These are phyloP conservation scores for Archilochus colubris DNA, from an alignment of 2,113 vertebrate genomes.

Conservation along the genomic window DNA sequence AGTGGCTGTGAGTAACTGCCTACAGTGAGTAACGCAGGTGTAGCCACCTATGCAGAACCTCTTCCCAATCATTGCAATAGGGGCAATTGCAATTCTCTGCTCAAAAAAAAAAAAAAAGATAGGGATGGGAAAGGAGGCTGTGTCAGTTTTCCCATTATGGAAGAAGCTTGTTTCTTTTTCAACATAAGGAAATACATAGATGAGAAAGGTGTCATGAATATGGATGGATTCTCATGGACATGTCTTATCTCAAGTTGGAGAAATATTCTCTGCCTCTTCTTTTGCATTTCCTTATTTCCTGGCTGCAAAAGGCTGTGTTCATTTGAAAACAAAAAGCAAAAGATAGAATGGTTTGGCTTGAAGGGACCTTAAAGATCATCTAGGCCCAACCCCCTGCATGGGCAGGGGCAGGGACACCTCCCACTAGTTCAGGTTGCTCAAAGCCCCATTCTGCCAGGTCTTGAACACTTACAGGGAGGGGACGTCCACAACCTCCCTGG, in stretches of 20 bases:
- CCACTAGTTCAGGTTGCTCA: no score
- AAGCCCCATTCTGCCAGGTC: no score
- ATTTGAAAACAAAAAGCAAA: neutral
- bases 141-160: neutral
- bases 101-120: neutral
- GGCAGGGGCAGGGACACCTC: no score
- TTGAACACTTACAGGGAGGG: no score
- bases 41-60: neutral
- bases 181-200: neutral
- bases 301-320: neutral
- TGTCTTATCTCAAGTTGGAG: neutral
- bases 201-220: neutral
- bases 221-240: neutral
- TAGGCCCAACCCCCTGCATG: no score
- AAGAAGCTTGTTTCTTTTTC: neutral
- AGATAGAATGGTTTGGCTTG: no score
- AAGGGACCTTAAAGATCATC: no score
- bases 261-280: neutral
- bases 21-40: conserved; percentile 2
- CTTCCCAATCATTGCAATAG: neutral
- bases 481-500: no score
- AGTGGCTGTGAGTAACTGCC: neutral
- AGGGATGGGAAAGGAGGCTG: neutral
- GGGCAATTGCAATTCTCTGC: neutral
- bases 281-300: neutral